Evolutionary conservation across 2,888 invertebrate species (phyloP).

Genomic region (Nysson spinosus): DNA sequence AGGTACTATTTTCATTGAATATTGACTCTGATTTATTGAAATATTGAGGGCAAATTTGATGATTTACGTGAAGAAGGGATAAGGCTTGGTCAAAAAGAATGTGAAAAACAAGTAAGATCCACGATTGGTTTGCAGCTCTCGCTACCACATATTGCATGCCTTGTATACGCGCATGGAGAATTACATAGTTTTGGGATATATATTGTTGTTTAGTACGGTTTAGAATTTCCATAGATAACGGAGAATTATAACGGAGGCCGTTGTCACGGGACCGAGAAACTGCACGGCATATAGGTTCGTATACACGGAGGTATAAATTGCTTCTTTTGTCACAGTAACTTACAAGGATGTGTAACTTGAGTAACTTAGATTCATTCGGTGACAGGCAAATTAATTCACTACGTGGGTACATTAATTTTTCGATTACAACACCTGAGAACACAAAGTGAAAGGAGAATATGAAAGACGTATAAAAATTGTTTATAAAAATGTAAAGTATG

Average conservation of each 20-base stretch:
- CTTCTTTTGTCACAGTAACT: constrained; percentile 48
- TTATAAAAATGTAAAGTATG: too few relatives aligned
- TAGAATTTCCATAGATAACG: constrained; percentile 76
- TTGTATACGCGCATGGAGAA: constrained; percentile 63
- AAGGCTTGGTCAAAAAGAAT: background rate
- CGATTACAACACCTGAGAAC: too few relatives aligned
- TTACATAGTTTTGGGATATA: constrained; percentile 74
- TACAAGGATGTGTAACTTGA: constrained; percentile 2
- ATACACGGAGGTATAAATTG: constrained; percentile 48
- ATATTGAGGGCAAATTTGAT: too few relatives aligned
- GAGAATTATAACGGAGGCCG: constrained; percentile 73
- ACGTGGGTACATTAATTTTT: too few relatives aligned
- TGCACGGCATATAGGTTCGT: constrained; percentile 53
- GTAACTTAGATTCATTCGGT: background rate
- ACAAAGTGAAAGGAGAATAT: too few relatives aligned
- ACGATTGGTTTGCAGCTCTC: constrained; percentile 48
- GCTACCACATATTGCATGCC: constrained; percentile 62
- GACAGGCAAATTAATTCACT: background rate
- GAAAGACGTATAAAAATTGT: too few relatives aligned
- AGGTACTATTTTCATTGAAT: too few relatives aligned
- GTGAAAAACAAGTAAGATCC: constrained; percentile 47
- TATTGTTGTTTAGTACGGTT: constrained; percentile 75
- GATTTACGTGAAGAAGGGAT: background rate
- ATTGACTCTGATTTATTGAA: too few relatives aligned
- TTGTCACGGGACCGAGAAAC: constrained; percentile 67